Conservation (phyloP, 2,797 vertebrate species). For the Sebastiscus albofasciatus region DNA sequence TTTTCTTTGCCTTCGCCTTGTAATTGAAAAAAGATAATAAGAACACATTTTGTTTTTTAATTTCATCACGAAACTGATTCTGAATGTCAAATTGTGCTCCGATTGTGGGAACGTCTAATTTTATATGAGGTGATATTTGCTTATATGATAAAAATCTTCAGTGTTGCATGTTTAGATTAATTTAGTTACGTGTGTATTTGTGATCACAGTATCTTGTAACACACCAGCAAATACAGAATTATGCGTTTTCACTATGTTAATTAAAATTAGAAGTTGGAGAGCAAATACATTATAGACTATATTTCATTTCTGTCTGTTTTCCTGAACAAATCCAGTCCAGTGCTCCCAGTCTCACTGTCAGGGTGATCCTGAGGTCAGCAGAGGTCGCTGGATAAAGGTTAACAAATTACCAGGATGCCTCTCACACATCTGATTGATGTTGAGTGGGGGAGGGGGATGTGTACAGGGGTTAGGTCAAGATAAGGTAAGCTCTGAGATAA, state of each 20-base stretch:
- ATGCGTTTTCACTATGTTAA: not conserved
- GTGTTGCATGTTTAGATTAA: conserved; percentile 5
- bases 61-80: conserved; percentile 21
- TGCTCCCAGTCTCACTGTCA: conserved; percentile 26
- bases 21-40: conserved; percentile 59
- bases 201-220: not conserved
- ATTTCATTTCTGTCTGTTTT: conserved; percentile 4
- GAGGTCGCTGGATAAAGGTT: conserved; percentile 77
- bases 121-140: conserved; percentile 31
- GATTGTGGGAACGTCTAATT: not conserved
- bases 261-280: not conserved
- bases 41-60: conserved; percentile 15
- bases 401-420: conserved; percentile 72
- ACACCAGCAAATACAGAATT: conserved; percentile 3
- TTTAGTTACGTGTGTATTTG: conserved; percentile 22
- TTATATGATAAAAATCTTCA: conserved; percentile 24
- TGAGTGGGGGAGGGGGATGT: conserved; percentile 28
- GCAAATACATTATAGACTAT: conserved; percentile 13
- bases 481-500: conserved; percentile 38
- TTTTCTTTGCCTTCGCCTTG: conserved; percentile 57
- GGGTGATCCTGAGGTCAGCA: conserved; percentile 62
- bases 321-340: conserved; percentile 34
- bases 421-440: conserved; percentile 73
- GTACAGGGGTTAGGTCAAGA: conserved; percentile 42
- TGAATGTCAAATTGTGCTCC: conserved; percentile 31